Percentiles rank a stretch among this genome's conserved stretches.
Evolutionary conservation across 1,140 invertebrate genomes (phyloP).

Genomic region (Drosophila albomicans): DNA sequence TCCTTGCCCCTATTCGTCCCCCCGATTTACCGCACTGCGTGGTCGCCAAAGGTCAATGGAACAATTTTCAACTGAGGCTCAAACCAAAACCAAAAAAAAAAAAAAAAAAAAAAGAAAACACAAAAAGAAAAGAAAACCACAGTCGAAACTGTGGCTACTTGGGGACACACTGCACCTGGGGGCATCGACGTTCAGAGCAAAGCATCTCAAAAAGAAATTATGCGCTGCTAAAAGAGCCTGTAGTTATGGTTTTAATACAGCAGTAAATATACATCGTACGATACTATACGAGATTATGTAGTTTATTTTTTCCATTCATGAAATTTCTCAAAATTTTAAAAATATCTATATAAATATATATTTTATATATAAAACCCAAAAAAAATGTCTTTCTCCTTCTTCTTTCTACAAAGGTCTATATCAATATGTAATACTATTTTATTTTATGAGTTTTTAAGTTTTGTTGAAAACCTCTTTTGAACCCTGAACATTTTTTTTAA

Average conservation of each 20-base stretch:
- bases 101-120: neutral
- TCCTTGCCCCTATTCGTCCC: neutral
- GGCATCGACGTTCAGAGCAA: constrained; percentile 8
- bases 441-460: too few species aligned
- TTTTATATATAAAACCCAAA: too few species aligned
- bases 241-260: constrained; percentile 31
- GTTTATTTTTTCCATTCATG: too few species aligned
- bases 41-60: constrained; percentile 76
- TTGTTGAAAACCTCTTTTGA: too few species aligned
- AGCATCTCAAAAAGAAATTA: constrained; percentile 26
- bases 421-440: too few species aligned
- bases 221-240: constrained; percentile 48
- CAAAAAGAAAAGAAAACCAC: constrained; percentile 10
- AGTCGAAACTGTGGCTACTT: constrained; percentile 18
- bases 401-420: too few species aligned
- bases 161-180: constrained; percentile 41
- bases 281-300: too few species aligned
- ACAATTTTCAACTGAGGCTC: constrained; percentile 70
- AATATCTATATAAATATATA: too few species aligned
- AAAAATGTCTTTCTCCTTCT: too few species aligned
- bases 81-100: constrained; percentile 27
- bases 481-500: too few species aligned
- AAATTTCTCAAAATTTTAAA: too few species aligned
- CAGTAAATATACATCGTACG: neutral
- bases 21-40: neutral